Evolutionary conservation across 2,888 invertebrate species (phyloP).

Genomic region (Physocephala rufipes): DNA sequence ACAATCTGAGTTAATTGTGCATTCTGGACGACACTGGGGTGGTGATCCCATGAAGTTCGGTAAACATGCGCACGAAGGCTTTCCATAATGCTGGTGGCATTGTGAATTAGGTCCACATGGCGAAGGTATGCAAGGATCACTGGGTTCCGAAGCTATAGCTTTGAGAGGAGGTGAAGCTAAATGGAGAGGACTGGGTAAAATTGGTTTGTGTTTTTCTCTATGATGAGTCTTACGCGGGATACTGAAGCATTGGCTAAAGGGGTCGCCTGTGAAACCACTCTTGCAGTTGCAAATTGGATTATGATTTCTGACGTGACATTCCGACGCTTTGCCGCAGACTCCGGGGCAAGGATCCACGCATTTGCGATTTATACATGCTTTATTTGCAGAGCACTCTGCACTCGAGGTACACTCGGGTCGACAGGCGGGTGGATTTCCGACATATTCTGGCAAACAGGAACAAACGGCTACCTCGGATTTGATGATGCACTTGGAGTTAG

Average conservation of each 20-base stretch:
- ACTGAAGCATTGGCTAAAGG: conserved; percentile 68
- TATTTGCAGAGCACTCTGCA: conserved; percentile 75
- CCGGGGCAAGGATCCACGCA: conserved; percentile 78
- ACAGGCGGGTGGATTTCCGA: conserved; percentile 71
- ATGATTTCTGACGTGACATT: conserved; percentile 77
- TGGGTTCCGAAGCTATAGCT: conserved; percentile 54
- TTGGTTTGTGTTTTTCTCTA: neutral
- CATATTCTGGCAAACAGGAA: conserved; percentile 74
- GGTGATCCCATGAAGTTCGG: conserved; percentile 78
- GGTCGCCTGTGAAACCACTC: conserved; percentile 70
- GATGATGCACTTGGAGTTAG: conserved; percentile 81
- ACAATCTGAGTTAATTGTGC: conserved; percentile 78
- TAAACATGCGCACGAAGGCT: conserved; percentile 74
- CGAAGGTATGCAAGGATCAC: conserved; percentile 75
- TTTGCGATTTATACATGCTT: conserved; percentile 75
- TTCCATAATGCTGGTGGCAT: conserved; percentile 68
- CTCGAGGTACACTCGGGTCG: conserved; percentile 79
- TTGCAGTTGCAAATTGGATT: conserved; percentile 82
- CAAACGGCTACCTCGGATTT: conserved; percentile 77
- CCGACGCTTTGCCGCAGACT: conserved; percentile 77
- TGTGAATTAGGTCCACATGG: conserved; percentile 83
- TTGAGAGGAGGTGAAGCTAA: conserved; percentile 49
- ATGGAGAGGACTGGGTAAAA: neutral
- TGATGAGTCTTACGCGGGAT: conserved; percentile 60
- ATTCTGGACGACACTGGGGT: conserved; percentile 80